A percentile compares a stretch with the other conserved stretches of the same genome.
phyloP scores from a whole-genome alignment of 2,113 vertebrate genomes.

The Climacteris rufus region DNA sequence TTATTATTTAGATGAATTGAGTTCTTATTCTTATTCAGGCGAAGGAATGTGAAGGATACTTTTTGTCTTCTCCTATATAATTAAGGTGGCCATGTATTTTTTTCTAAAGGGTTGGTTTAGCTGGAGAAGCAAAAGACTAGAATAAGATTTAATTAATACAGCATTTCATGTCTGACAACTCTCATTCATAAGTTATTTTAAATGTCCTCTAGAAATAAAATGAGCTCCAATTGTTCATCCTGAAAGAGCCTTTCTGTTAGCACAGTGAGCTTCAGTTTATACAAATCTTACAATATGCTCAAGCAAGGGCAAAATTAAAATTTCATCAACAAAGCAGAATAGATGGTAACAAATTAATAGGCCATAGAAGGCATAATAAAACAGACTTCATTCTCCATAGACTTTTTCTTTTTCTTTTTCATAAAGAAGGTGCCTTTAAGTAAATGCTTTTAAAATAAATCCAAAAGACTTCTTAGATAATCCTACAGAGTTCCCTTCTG shows the following conservation, averaged over 20 bases:
- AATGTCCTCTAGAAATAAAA: conserved; percentile 79
- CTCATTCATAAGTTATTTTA: conserved; percentile 90
- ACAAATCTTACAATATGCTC: conserved; percentile 80
- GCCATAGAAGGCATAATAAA: conserved; percentile 69
- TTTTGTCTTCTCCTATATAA: conserved; percentile 90
- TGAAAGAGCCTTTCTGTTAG: conserved; percentile 80
- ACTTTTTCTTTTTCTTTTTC: conserved; percentile 57
- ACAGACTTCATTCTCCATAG: conserved; percentile 58
- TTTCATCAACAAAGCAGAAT: conserved; percentile 88
- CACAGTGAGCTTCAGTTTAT: conserved; percentile 81
- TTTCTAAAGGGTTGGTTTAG: conserved; percentile 87
- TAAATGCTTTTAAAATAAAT: conserved; percentile 77
- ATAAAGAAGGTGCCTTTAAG: conserved; percentile 78
- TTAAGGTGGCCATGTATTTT: conserved; percentile 88
- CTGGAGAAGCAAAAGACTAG: conserved; percentile 84
- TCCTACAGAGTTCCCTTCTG: conserved; percentile 67
- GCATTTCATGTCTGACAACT: conserved; percentile 89
- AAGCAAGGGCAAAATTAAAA: conserved; percentile 94
- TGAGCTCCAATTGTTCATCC: conserved; percentile 75
- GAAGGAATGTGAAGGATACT: conserved; percentile 97
- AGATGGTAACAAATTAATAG: conserved; percentile 88
- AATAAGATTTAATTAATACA: conserved; percentile 97
- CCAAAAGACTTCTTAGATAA: conserved; percentile 79
- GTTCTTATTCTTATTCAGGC: conserved; percentile 86
- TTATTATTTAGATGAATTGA: conserved; percentile 89